phyloP scores from a whole-genome alignment of 92 coral and sea anemone species.

The Zoanthus solanderi region DNA sequence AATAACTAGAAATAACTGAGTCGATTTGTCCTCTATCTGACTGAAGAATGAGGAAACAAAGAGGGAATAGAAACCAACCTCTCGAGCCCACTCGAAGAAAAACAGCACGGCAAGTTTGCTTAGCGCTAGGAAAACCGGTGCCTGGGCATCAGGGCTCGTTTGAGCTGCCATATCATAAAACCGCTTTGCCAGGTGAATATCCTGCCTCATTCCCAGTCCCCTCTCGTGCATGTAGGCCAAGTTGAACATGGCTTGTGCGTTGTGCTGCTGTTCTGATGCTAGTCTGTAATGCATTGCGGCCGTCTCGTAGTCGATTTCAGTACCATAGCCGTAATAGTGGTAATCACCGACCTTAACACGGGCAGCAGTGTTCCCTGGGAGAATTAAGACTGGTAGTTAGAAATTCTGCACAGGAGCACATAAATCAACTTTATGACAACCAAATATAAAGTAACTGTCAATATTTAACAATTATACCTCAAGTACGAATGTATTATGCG shows the following conservation, averaged over 20 bases:
- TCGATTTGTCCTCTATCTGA: background rate
- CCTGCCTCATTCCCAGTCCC: conserved; percentile 99
- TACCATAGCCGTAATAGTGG: conserved; percentile 97
- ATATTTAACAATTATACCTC: no score
- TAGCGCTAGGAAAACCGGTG: conserved; percentile 94
- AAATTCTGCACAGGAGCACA: background rate
- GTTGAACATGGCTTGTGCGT: conserved; percentile 99
- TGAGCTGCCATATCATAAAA: conserved; percentile 99
- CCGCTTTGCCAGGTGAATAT: conserved; percentile 94
- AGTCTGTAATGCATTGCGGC: conserved; percentile 93
- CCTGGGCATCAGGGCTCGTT: conserved; percentile 96
- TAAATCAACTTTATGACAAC: background rate
- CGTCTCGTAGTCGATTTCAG: conserved; percentile 94
- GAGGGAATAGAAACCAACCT: conserved; percentile 59
- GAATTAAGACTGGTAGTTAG: background rate
- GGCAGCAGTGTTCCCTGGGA: conserved; percentile 92
- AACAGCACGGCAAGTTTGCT: conserved; percentile 85
- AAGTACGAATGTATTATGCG: no score
- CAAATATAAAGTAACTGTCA: no score
- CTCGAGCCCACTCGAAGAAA: conserved; percentile 91
- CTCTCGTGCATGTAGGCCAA: conserved; percentile 99
- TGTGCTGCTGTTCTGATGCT: conserved; percentile 94
- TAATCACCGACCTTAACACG: conserved; percentile 98
- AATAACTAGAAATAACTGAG: no score
- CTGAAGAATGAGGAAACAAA: background rate